These are phyloP conservation scores for Diphyllodes magnificus DNA, from an alignment of 2,113 vertebrate species.

Conservation along the genomic window DNA sequence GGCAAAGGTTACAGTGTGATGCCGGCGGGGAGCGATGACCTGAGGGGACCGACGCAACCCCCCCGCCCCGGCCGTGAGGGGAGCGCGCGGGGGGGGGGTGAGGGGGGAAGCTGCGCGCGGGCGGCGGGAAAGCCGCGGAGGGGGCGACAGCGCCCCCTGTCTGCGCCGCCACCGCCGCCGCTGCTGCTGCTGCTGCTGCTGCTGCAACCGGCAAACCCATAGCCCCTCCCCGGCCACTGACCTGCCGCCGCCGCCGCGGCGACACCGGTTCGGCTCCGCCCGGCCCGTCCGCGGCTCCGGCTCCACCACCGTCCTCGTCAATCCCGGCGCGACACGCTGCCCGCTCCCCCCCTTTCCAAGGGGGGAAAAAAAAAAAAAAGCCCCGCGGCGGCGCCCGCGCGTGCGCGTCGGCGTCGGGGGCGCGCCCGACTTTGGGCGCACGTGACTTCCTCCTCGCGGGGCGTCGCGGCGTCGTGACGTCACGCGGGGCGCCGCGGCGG, in stretches of 20 bases:
- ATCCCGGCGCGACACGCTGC: background rate
- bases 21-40: background rate
- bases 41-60: accelerated
- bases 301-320: background rate
- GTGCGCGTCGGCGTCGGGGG: background rate
- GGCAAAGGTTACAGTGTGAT: accelerated
- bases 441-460: background rate
- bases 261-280: background rate
- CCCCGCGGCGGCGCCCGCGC: background rate
- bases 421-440: background rate
- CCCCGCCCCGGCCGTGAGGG: background rate
- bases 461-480: background rate
- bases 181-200: no score
- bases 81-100: background rate
- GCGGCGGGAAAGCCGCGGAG: background rate
- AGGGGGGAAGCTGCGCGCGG: background rate
- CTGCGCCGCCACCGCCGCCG: background rate
- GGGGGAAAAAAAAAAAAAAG: background rate
- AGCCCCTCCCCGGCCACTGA: background rate
- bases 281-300: background rate
- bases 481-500: background rate
- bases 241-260: background rate
- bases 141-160: background rate
- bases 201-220: background rate
- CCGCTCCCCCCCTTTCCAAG: background rate